A percentile compares a stretch with the other conserved stretches of the same genome.
phyloP scores from a whole-genome alignment of 2,113 vertebrate genomes.

The Oceanites oceanicus region DNA sequence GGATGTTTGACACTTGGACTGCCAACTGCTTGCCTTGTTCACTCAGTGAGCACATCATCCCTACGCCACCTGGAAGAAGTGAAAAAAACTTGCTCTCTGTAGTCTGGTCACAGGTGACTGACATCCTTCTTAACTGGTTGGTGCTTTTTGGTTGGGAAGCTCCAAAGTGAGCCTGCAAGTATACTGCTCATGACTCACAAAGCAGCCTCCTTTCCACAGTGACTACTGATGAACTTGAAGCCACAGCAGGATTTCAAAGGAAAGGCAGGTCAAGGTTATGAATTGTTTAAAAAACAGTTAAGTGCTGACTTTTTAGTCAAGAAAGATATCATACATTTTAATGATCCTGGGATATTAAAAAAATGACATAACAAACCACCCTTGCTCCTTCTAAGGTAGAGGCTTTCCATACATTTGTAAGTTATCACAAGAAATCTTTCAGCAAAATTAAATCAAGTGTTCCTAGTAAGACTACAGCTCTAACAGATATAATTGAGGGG shows the following conservation, averaged over 20 bases:
- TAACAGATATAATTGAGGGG: not conserved
- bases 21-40: constrained; percentile 83
- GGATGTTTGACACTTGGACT: constrained; percentile 82
- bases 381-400: not conserved
- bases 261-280: not conserved
- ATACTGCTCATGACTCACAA: not conserved
- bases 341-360: not conserved
- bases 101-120: not conserved
- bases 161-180: not conserved
- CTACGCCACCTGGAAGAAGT: constrained; percentile 75
- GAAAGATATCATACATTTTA: not conserved
- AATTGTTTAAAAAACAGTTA: not conserved
- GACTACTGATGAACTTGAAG: not conserved
- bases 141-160: not conserved
- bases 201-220: not conserved
- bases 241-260: not conserved
- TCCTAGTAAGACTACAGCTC: not conserved
- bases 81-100: not conserved
- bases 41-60: constrained; percentile 83
- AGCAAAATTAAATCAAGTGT: not conserved
- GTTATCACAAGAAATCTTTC: not conserved
- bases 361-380: not conserved
- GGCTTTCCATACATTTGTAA: not conserved
- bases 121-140: not conserved
- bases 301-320: not conserved